phyloP scores from a whole-genome alignment of 2,113 vertebrate species.

The Nestor notabilis region DNA sequence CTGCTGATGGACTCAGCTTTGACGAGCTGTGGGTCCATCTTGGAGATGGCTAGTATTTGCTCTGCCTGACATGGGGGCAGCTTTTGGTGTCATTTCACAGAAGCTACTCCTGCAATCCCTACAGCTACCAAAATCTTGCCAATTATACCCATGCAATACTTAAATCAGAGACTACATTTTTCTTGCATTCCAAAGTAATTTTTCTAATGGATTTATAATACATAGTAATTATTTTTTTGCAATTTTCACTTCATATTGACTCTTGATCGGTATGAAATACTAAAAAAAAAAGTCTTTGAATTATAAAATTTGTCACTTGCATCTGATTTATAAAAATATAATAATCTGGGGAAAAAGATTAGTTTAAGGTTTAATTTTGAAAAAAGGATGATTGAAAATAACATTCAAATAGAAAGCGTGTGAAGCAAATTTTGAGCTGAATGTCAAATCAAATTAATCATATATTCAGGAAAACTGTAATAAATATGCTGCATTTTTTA shows the following conservation, averaged over 20 bases:
- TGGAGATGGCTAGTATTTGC: not conserved
- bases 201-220: not conserved
- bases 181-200: not conserved
- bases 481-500: not conserved
- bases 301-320: not conserved
- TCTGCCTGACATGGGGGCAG: not conserved
- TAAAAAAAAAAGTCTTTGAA: not conserved
- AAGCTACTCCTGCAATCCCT: not conserved
- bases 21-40: rapidly evolving
- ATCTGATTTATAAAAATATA: not conserved
- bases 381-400: not conserved
- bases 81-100: not conserved
- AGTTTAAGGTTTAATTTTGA: not conserved
- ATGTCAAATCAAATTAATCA: not conserved
- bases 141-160: not conserved
- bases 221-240: not conserved
- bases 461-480: not conserved
- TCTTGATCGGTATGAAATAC: not conserved
- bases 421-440: not conserved
- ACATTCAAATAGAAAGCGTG: not conserved
- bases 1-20: not conserved
- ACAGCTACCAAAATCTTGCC: not conserved
- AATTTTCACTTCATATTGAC: not conserved
- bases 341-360: not conserved
- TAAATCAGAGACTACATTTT: not conserved